A percentile compares a stretch with the other conserved stretches of the same genome.
Evolutionary conservation across 2,888 invertebrate species (phyloP).

Genomic region (Eilema griseolum): DNA sequence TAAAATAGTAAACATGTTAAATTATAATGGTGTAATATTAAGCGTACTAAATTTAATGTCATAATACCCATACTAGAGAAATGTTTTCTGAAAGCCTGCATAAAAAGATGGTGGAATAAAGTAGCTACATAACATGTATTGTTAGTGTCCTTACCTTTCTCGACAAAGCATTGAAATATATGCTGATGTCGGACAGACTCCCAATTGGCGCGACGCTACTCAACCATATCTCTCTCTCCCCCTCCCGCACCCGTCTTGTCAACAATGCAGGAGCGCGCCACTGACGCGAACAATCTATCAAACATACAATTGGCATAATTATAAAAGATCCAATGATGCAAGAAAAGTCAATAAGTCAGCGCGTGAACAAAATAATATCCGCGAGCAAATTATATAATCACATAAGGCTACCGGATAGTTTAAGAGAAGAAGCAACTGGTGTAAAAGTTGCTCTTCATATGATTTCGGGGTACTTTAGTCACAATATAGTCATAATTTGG

Average conservation of each 20-base stretch:
- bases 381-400: neutral
- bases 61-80: too few species aligned
- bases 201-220: constrained; percentile 86
- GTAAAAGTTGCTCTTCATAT: neutral
- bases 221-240: constrained; percentile 89
- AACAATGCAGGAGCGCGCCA: constrained; percentile 97
- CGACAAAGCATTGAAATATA: constrained; percentile 66
- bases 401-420: too few species aligned
- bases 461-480: neutral
- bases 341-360: neutral
- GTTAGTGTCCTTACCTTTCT: constrained; percentile 60
- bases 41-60: too few species aligned
- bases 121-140: neutral
- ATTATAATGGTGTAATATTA: neutral
- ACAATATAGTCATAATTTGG: too few species aligned
- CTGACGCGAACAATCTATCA: constrained; percentile 96
- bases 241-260: constrained; percentile 90
- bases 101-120: neutral
- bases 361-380: neutral
- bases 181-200: constrained; percentile 76
- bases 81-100: too few species aligned
- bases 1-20: constrained; percentile 4
- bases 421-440: neutral
- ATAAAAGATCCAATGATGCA: neutral
- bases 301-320: neutral